phyloP scores from a whole-genome alignment of 2,888 invertebrate genomes.

The Drosophila subquinaria region DNA sequence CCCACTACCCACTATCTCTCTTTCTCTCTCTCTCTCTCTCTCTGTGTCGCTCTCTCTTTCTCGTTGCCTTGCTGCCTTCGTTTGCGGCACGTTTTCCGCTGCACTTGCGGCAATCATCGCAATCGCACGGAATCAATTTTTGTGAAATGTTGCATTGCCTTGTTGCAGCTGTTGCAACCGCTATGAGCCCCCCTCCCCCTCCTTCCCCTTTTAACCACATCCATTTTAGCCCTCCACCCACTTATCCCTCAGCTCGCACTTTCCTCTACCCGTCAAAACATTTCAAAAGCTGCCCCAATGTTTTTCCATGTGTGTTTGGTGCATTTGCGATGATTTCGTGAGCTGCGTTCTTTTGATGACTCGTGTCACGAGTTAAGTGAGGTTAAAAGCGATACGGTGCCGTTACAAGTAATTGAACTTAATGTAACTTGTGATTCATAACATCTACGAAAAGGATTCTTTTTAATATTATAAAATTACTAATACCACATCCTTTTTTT shows the following conservation, averaged over 20 bases:
- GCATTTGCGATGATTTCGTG: neutral
- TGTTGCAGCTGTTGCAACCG: constrained; percentile 56
- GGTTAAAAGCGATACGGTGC: neutral
- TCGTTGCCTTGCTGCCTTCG: neutral
- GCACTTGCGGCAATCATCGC: constrained; percentile 55
- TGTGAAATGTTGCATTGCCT: constrained; percentile 62
- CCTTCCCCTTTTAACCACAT: neutral
- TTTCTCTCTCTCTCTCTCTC: neutral
- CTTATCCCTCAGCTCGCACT: neutral
- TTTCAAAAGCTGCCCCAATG: constrained; percentile 12
- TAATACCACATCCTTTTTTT: too few relatives aligned
- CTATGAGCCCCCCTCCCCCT: neutral
- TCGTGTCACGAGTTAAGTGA: constrained; percentile 8
- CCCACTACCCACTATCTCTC: neutral
- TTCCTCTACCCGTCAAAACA: constrained; percentile 16
- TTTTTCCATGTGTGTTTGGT: neutral
- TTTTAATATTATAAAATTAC: too few relatives aligned
- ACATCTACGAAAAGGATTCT: too few relatives aligned
- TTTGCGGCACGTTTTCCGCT: constrained; percentile 31
- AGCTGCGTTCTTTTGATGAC: neutral
- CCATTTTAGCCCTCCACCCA: neutral
- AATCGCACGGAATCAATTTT: constrained; percentile 68
- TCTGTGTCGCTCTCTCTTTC: neutral
- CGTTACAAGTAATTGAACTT: neutral
- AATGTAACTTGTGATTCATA: too few relatives aligned